phyloP scores from a whole-genome alignment of 2,888 invertebrate species.

The Athripsodes cinereus region DNA sequence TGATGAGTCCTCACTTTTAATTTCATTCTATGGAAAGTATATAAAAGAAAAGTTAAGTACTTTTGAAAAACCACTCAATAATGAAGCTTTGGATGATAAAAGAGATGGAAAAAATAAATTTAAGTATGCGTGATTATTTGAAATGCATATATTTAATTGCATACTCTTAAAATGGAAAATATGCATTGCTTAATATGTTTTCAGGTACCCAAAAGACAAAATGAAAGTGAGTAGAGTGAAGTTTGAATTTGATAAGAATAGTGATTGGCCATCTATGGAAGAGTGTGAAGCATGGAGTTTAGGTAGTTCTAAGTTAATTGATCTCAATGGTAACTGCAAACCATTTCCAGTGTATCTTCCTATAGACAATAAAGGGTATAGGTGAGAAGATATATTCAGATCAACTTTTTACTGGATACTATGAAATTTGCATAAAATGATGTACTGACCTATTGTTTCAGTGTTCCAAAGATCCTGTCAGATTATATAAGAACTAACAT shows the following conservation, averaged over 20 bases:
- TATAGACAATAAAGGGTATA: constrained; percentile 72
- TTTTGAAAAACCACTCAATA: no score
- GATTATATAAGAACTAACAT: constrained; percentile 26
- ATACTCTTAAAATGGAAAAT: no score
- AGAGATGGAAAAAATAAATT: no score
- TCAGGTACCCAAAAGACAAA: constrained; percentile 35
- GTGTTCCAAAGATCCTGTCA: background rate
- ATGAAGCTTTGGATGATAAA: no score
- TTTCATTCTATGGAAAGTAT: no score
- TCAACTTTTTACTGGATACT: background rate
- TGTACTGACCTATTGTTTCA: background rate
- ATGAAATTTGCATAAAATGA: background rate
- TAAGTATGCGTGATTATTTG: no score
- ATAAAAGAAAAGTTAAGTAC: background rate
- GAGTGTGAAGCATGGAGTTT: constrained; percentile 44
- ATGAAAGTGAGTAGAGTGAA: constrained; percentile 44
- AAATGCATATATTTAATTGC: no score
- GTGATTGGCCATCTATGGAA: constrained; percentile 50
- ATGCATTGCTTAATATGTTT: no score
- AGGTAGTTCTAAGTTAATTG: constrained; percentile 35
- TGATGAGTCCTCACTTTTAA: background rate
- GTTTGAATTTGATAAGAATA: constrained; percentile 48
- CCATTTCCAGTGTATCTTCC: constrained; percentile 58
- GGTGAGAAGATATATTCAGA: constrained; percentile 44
- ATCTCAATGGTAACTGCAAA: constrained; percentile 43